phyloP scores from a whole-genome alignment of 1,140 invertebrate species.

The Pseudoatta argentina region DNA sequence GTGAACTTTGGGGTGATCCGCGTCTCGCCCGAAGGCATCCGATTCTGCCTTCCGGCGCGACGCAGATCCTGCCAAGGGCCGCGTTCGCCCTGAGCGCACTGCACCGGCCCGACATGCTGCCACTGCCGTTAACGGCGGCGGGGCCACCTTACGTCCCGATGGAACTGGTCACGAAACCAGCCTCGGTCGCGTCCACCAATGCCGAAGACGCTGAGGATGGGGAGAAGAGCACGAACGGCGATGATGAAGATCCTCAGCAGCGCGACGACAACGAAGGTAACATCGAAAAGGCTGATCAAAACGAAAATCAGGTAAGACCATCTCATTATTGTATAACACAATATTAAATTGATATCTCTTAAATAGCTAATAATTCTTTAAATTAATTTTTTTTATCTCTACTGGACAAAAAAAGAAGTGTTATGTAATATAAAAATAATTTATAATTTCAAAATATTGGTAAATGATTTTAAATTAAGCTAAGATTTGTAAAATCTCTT shows the following conservation, averaged over 20 bases:
- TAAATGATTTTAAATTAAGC: neutral
- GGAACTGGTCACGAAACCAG: constrained; percentile 77
- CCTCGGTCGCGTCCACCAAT: constrained; percentile 57
- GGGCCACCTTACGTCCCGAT: constrained; percentile 77
- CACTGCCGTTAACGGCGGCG: constrained; percentile 73
- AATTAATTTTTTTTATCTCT: neutral
- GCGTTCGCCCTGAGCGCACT: constrained; percentile 83
- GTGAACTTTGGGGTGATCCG: constrained; percentile 84
- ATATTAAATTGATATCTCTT: neutral
- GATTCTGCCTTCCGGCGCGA: constrained; percentile 80
- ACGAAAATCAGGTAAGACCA: constrained; percentile 78
- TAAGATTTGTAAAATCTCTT: neutral
- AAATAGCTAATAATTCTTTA: neutral
- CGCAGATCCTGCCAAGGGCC: constrained; percentile 80
- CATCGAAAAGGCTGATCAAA: constrained; percentile 79
- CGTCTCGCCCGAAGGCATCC: constrained; percentile 82
- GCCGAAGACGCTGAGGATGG: constrained; percentile 61
- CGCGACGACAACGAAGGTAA: constrained; percentile 79
- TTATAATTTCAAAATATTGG: neutral
- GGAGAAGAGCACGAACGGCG: constrained; percentile 40
- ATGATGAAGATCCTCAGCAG: constrained; percentile 55
- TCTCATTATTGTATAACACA: neutral
- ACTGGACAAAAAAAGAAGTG: neutral
- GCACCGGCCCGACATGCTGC: constrained; percentile 79
- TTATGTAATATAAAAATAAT: constrained; percentile 3